phyloP scores from a whole-genome alignment of 37 sponge, comb jelly and placozoan species.

The Chondrosia reniformis region DNA sequence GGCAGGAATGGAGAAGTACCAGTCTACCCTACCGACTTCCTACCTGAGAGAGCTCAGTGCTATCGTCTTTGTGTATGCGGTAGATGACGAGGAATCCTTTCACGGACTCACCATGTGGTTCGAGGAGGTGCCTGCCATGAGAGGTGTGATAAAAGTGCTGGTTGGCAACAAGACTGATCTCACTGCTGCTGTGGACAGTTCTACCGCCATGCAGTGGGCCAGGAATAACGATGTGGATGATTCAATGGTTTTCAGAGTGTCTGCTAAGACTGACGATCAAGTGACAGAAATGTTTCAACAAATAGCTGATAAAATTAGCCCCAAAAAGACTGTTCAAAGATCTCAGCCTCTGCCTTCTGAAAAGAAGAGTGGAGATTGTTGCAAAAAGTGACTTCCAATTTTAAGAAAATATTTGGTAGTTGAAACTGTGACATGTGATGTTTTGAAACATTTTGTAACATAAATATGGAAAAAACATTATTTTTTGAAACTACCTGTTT shows the following conservation, averaged over 20 bases:
- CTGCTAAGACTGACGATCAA: constrained; percentile 42
- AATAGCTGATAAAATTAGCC: constrained; percentile 37
- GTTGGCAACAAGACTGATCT: constrained; percentile 66
- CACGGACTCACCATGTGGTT: constrained; percentile 33
- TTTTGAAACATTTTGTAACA: too few relatives aligned
- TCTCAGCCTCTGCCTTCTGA: too few relatives aligned
- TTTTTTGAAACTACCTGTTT: too few relatives aligned
- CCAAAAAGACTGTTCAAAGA: too few relatives aligned
- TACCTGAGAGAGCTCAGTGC: constrained; percentile 56
- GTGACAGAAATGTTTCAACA: constrained; percentile 57
- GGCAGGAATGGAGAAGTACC: constrained; percentile 67
- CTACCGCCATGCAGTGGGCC: constrained; percentile 24
- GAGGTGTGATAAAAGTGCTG: constrained; percentile 8
- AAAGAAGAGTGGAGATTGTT: too few relatives aligned
- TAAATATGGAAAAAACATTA: too few relatives aligned
- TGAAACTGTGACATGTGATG: too few relatives aligned
- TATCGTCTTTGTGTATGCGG: constrained; percentile 53
- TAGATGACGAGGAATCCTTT: constrained; percentile 35
- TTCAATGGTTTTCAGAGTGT: constrained; percentile 42
- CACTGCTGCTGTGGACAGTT: background rate
- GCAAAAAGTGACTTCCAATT: too few relatives aligned
- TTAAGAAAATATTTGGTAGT: too few relatives aligned
- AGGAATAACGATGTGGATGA: constrained; percentile 22
- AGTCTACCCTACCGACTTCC: constrained; percentile 58
- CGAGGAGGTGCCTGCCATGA: background rate